A percentile compares a stretch with the other conserved stretches of the same genome.
These are phyloP conservation scores for Pangasius macronema DNA, from an alignment of 2,797 vertebrate genomes.

Conservation along the genomic window DNA sequence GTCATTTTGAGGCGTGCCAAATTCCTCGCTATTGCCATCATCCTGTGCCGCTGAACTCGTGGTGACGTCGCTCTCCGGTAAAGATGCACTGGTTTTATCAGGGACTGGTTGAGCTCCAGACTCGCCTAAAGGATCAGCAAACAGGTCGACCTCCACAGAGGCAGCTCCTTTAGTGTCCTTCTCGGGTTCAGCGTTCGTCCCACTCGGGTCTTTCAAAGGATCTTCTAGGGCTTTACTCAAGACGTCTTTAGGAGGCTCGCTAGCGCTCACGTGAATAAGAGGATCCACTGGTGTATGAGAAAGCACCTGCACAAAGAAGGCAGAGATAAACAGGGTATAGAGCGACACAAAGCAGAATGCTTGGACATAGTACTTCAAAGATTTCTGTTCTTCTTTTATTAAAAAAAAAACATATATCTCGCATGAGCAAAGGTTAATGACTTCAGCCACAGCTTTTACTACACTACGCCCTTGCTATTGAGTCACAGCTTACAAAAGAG, in stretches of 20 bases:
- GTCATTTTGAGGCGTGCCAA: slow-evolving; percentile 50
- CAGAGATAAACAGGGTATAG: background rate
- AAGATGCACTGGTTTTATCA: slow-evolving; percentile 16
- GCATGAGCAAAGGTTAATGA: slow-evolving; percentile 66
- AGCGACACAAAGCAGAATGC: background rate
- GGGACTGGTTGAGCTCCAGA: background rate
- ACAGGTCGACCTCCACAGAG: slow-evolving; percentile 13
- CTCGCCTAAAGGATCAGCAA: slow-evolving; percentile 49
- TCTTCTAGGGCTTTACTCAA: slow-evolving; percentile 58
- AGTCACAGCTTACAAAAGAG: slow-evolving; percentile 9
- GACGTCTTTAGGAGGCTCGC: slow-evolving; percentile 57
- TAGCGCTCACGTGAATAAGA: slow-evolving; percentile 49
- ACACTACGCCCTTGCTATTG: slow-evolving; percentile 9
- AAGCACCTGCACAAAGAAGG: slow-evolving; percentile 33
- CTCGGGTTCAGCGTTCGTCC: slow-evolving; percentile 10
- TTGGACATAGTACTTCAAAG: background rate
- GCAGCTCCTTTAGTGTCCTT: slow-evolving; percentile 1
- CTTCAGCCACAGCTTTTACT: slow-evolving; percentile 16
- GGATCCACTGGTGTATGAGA: slow-evolving; percentile 48
- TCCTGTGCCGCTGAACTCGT: background rate
- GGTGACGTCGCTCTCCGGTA: background rate
- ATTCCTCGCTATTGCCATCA: slow-evolving; percentile 34
- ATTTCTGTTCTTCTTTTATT: background rate
- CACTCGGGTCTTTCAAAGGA: slow-evolving; percentile 44
- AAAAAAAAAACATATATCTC: slow-evolving; percentile 53